Percentiles rank a stretch among this genome's conserved stretches.
phyloP scores from a whole-genome alignment of 2,797 vertebrate species.

The Numenius phaeopus region DNA sequence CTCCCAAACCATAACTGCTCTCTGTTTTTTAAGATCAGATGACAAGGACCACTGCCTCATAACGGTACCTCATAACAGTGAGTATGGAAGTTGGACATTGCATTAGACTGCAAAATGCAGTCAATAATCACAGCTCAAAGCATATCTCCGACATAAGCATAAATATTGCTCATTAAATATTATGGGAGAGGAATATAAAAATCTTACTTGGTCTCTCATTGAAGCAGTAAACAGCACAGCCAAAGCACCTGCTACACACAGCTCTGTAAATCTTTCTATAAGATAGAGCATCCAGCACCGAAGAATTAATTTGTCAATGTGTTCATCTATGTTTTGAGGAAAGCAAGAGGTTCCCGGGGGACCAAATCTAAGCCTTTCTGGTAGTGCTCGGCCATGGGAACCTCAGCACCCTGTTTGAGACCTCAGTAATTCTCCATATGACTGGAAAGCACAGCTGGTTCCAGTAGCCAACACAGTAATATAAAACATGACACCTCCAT shows the following conservation, averaged over 20 bases:
- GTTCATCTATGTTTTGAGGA: background rate
- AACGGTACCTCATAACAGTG: background rate
- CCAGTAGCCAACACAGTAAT: background rate
- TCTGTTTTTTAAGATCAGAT: background rate
- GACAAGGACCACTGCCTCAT: conserved; percentile 14
- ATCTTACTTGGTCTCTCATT: background rate
- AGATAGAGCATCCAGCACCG: background rate
- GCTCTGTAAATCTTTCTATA: conserved; percentile 10
- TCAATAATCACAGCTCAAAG: conserved; percentile 12
- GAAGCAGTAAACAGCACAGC: conserved; percentile 22
- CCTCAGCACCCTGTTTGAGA: background rate
- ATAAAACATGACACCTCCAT: background rate
- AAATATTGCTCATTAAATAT: conserved; percentile 66
- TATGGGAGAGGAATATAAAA: conserved; percentile 47
- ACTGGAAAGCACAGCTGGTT: background rate
- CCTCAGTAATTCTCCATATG: background rate
- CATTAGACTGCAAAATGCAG: conserved; percentile 26
- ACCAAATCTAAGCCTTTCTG: background rate
- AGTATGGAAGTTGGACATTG: background rate
- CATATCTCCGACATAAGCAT: conserved; percentile 11
- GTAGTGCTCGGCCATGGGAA: background rate
- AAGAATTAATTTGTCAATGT: background rate
- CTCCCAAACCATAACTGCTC: background rate
- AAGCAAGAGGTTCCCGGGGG: background rate
- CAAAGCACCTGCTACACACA: background rate